These are phyloP conservation scores for Pseudorectes ferrugineus DNA, from an alignment of 2,113 vertebrate genomes.

Conservation along the genomic window DNA sequence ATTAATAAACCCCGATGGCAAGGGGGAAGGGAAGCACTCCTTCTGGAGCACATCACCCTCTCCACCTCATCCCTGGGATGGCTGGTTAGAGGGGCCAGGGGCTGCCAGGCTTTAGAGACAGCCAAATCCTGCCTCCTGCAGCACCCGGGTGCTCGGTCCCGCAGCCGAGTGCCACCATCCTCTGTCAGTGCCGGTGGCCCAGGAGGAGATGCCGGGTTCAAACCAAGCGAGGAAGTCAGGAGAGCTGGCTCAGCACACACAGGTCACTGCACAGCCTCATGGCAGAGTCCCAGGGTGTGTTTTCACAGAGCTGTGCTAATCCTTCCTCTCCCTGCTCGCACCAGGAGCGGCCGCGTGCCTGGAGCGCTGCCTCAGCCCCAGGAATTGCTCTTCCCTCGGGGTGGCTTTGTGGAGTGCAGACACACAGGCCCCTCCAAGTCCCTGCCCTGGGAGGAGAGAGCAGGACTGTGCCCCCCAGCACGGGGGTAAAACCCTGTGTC, in stretches of 20 bases:
- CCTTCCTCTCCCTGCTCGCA: background rate
- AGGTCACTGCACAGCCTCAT: background rate
- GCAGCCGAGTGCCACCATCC: background rate
- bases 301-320: background rate
- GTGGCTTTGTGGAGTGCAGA: background rate
- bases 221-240: background rate
- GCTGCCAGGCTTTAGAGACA: background rate
- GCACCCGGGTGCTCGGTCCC: background rate
- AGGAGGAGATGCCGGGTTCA: accelerated
- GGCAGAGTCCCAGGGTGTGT: accelerated
- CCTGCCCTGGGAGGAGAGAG: background rate
- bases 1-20: background rate
- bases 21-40: background rate
- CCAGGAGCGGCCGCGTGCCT: background rate
- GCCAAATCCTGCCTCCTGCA: background rate
- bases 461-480: background rate
- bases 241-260: background rate
- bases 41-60: background rate
- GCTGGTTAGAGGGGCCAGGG: background rate
- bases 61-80: background rate
- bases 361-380: accelerated
- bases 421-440: accelerated
- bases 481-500: background rate
- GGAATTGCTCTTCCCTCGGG: background rate
- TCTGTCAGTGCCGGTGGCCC: accelerated